These are phyloP conservation scores for Gambusia holbrooki DNA, from an alignment of 2,113 vertebrate genomes.

Conservation along the genomic window DNA sequence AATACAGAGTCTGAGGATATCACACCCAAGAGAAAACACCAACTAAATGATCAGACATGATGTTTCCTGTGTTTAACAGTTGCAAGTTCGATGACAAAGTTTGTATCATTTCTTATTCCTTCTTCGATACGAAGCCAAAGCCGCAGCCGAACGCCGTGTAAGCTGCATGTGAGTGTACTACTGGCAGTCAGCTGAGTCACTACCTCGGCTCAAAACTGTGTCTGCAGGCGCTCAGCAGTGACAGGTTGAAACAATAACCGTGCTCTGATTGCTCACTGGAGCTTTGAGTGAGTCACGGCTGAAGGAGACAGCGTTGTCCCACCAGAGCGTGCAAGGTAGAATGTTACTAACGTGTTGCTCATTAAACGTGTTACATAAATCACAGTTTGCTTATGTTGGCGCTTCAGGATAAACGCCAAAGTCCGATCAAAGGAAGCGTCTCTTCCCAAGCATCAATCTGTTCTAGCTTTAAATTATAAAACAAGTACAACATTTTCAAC, in stretches of 20 bases:
- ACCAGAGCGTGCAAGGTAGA: slow-evolving; percentile 36
- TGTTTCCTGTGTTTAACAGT: slow-evolving; percentile 42
- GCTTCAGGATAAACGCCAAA: neutral
- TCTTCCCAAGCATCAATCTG: neutral
- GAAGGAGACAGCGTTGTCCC: slow-evolving; percentile 67
- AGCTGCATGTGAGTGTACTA: slow-evolving; percentile 53
- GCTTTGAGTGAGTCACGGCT: slow-evolving; percentile 72
- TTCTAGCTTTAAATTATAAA: neutral
- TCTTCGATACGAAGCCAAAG: slow-evolving; percentile 28
- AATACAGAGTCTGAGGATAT: neutral
- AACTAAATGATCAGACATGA: slow-evolving; percentile 21
- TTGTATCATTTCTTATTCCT: slow-evolving; percentile 15
- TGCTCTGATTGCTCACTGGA: slow-evolving; percentile 73
- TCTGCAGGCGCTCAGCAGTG: slow-evolving; percentile 68
- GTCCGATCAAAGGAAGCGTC: neutral
- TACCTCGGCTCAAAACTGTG: slow-evolving; percentile 61
- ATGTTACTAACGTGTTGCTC: slow-evolving; percentile 12
- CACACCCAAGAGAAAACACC: slow-evolving; percentile 13
- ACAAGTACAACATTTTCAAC: neutral
- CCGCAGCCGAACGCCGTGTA: slow-evolving; percentile 28
- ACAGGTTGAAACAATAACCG: slow-evolving; percentile 75
- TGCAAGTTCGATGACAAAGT: slow-evolving; percentile 9
- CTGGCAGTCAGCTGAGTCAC: slow-evolving; percentile 66
- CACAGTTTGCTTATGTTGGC: slow-evolving; percentile 2
- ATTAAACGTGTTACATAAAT: slow-evolving; percentile 20